Evolutionary conservation across 1,140 invertebrate genomes (phyloP).

Genomic region (Phenacoccus solenopsis): DNA sequence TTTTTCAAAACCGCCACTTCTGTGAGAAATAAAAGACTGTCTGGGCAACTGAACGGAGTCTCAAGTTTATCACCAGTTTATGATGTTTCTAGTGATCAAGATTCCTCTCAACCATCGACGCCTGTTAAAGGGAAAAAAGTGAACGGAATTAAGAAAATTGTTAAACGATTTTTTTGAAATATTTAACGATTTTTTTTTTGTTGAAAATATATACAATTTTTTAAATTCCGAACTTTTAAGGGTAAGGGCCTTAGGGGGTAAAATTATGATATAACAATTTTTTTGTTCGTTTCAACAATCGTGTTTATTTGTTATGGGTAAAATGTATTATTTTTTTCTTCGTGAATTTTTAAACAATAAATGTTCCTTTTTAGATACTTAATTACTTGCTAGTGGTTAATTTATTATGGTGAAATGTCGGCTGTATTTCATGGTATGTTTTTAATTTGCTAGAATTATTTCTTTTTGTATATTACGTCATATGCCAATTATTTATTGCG

Average conservation of each 20-base stretch:
- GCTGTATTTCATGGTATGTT: too few relatives aligned
- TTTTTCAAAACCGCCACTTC: conserved; percentile 21
- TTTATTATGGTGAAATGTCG: too few relatives aligned
- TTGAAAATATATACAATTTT: too few relatives aligned
- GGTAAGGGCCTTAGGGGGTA: too few relatives aligned
- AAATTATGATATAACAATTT: too few relatives aligned
- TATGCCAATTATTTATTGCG: too few relatives aligned
- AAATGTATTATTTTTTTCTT: neutral
- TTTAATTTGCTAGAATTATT: too few relatives aligned
- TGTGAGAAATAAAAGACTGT: conserved; percentile 18
- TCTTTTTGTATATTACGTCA: too few relatives aligned
- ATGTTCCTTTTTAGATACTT: neutral
- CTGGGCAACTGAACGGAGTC: neutral
- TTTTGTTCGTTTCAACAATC: too few relatives aligned
- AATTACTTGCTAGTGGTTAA: too few relatives aligned
- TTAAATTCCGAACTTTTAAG: too few relatives aligned
- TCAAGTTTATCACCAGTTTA: neutral
- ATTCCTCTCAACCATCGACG: neutral
- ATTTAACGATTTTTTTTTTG: neutral
- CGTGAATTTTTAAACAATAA: neutral
- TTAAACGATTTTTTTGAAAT: neutral
- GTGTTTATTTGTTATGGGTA: neutral
- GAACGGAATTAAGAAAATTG: neutral
- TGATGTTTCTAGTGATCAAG: neutral
- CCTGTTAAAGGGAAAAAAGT: conserved; percentile 4